Evolutionary conservation across 2,888 invertebrate species (phyloP).

Genomic region (Diploptera punctata): DNA sequence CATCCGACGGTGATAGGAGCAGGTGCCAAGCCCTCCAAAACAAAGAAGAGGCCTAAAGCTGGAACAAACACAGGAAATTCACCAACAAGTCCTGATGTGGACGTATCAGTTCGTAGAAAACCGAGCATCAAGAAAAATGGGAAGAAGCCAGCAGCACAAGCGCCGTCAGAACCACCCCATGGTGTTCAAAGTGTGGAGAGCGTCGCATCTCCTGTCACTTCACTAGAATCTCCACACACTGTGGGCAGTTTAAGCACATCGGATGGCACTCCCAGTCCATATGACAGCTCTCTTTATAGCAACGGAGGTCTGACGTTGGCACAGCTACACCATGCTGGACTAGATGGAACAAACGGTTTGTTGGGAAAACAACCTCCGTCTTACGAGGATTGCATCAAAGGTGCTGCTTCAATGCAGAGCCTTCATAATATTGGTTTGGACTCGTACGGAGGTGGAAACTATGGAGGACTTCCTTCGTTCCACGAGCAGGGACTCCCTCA

Average conservation of each 20-base stretch:
- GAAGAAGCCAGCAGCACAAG: slow-evolving; percentile 57
- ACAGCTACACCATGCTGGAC: slow-evolving; percentile 66
- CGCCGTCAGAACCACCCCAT: slow-evolving; percentile 66
- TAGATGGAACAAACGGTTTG: slow-evolving; percentile 52
- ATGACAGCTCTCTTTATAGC: slow-evolving; percentile 84
- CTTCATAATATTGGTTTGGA: slow-evolving; percentile 63
- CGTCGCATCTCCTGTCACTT: slow-evolving; percentile 69
- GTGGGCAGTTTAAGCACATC: slow-evolving; percentile 42
- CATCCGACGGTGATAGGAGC: slow-evolving; percentile 82
- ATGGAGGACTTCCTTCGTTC: slow-evolving; percentile 55
- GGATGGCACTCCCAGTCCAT: slow-evolving; percentile 68
- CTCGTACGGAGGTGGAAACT: slow-evolving; percentile 58
- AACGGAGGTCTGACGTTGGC: slow-evolving; percentile 69
- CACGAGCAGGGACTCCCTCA: slow-evolving; percentile 60
- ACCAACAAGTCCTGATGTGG: slow-evolving; percentile 72
- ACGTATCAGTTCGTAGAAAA: slow-evolving; percentile 68
- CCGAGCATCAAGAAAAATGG: slow-evolving; percentile 80
- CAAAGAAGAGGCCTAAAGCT: slow-evolving; percentile 75
- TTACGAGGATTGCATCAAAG: slow-evolving; percentile 88
- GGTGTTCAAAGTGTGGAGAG: slow-evolving; percentile 65
- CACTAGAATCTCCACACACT: slow-evolving; percentile 75
- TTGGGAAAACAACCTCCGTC: slow-evolving; percentile 78
- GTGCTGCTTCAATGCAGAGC: slow-evolving; percentile 69
- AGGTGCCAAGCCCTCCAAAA: slow-evolving; percentile 69
- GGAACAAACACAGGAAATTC: slow-evolving; percentile 54